Conservation (phyloP, 2,888 invertebrate genomes). For the Cataglyphis cursor region DNA sequence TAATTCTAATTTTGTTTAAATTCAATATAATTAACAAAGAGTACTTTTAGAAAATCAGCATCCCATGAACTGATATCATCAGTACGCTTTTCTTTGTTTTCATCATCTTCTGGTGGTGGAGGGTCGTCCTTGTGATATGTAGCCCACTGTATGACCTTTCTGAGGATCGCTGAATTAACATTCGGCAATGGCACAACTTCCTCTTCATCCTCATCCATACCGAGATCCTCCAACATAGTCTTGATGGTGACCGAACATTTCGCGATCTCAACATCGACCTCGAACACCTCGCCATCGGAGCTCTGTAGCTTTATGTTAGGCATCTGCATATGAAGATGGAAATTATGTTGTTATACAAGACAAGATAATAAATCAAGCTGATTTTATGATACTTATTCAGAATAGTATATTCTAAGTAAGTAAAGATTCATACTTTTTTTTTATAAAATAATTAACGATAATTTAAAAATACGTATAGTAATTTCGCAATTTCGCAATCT, state of each 20-base stretch:
- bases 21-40: neutral
- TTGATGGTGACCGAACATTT: constrained; percentile 99
- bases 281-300: constrained; percentile 97
- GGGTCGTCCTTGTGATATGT: constrained; percentile 98
- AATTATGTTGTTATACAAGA: neutral
- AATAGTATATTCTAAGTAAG: neutral
- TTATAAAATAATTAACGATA: neutral
- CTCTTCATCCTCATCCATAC: constrained; percentile 97
- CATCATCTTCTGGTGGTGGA: constrained; percentile 98
- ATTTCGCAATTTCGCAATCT: no score
- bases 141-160: constrained; percentile 97
- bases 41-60: constrained; percentile 97
- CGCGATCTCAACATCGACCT: constrained; percentile 98
- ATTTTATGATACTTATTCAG: neutral
- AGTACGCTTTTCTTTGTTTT: constrained; percentile 98
- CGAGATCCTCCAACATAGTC: constrained; percentile 98
- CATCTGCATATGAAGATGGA: constrained; percentile 89
- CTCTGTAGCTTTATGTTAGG: constrained; percentile 98
- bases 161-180: constrained; percentile 98
- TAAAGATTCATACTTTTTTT: neutral
- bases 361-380: neutral
- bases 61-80: constrained; percentile 99
- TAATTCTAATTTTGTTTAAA: neutral
- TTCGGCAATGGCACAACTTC: constrained; percentile 98
- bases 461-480: neutral